Base-by-base conservation (phyloP, 2,888 invertebrate genomes). In the Linnaemya tessellans region DNA sequence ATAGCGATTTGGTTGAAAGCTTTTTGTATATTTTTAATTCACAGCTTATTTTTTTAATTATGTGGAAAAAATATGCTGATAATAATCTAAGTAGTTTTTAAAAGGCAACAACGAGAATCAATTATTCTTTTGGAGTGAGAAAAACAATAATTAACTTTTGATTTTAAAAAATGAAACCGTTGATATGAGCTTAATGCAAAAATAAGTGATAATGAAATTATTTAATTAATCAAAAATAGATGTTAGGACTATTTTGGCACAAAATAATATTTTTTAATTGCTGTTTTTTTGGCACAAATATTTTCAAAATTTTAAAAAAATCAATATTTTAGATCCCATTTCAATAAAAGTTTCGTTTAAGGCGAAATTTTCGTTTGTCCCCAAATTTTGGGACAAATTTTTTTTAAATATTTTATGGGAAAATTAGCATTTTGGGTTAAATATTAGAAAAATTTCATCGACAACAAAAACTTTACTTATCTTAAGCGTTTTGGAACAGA, bases 101-200 rank as follows among this genome's bases (percentile, higher is more conserved):
- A 64, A 64, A 74, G 60, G 54, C 65, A 41, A n/a, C 75, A 65
- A 65, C 64, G 20, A 65, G 54, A 75, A 75, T 65, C 67, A 58
- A 56, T 67, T 67, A 58, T 56, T 56, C 22, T 30, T 41, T 0
- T 0, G 67, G 18, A 67, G 67, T 67, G 65, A 77, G 56, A 77
- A 77, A 77, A 74, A 62, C 38, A 15, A 35, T 20, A 38, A 74
- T 62, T 51, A 38, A 20, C 20, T 35, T 73, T 60, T 15, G 3
- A 43, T n/a, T n/a, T 58, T 4, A 15, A 43, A 60, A 60, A 60
- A 35, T 38, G 2, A 58, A 8, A 58, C 25, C 8, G 7, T 30
- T 15, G 3, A 58, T n/a, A 30, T 18, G 10, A 3, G 35, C 30
- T n/a, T 10, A 58, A n/a, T 58, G 10, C 3, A 3, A 18, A 35